Conservation (phyloP, 1,140 invertebrate species). For the Platyura marginata region DNA sequence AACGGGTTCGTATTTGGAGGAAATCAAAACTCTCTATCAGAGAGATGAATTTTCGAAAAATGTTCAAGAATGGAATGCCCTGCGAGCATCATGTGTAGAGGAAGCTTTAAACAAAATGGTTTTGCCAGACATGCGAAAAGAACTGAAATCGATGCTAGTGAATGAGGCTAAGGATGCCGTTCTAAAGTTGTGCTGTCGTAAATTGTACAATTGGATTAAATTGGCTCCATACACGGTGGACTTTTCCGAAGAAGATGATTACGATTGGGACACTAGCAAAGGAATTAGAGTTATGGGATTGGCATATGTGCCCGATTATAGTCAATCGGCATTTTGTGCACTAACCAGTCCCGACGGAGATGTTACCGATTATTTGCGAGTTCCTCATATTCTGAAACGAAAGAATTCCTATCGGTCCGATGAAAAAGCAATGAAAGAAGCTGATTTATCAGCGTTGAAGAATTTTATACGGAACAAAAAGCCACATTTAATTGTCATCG, state of each 20-base stretch:
- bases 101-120: slow-evolving; percentile 75
- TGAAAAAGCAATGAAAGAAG: slow-evolving; percentile 52
- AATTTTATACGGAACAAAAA: slow-evolving; percentile 81
- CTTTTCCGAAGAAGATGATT: slow-evolving; percentile 68
- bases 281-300: slow-evolving; percentile 76
- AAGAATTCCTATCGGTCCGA: slow-evolving; percentile 52
- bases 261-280: slow-evolving; percentile 74
- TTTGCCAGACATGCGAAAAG: slow-evolving; percentile 75
- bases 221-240: slow-evolving; percentile 68
- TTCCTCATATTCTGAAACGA: slow-evolving; percentile 70
- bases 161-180: slow-evolving; percentile 83
- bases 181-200: slow-evolving; percentile 60
- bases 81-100: slow-evolving; percentile 74
- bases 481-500: slow-evolving; percentile 83
- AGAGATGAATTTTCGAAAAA: slow-evolving; percentile 91
- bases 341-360: slow-evolving; percentile 78
- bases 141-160: slow-evolving; percentile 62
- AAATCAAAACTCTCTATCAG: slow-evolving; percentile 80
- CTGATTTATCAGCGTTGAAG: slow-evolving; percentile 61
- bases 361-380: slow-evolving; percentile 72
- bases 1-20: slow-evolving; percentile 59
- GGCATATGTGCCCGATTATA: slow-evolving; percentile 70
- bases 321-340: slow-evolving; percentile 76
- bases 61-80: slow-evolving; percentile 90
- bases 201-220: slow-evolving; percentile 84